Conservation (phyloP, 1,140 invertebrate species). For the Drosophila ohnishii region DNA sequence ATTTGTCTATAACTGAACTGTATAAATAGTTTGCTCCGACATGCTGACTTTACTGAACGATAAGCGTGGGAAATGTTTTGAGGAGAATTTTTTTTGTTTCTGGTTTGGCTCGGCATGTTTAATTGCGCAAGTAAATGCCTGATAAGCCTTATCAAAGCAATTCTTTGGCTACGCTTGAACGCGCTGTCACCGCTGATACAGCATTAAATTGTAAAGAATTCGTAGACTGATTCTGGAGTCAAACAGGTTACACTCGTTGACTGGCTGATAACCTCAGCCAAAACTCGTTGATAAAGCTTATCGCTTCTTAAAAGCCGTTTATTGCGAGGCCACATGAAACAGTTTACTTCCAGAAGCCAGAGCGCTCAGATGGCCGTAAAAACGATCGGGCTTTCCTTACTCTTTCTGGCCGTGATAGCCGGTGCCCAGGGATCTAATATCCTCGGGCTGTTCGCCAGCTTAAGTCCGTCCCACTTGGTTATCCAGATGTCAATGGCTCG, state of each 20-base stretch:
- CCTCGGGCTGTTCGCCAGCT: constrained; percentile 64
- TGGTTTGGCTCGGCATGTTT: not conserved
- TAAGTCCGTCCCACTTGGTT: constrained; percentile 73
- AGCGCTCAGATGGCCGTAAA: constrained; percentile 22
- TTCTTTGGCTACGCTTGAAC: not conserved
- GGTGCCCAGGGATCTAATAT: constrained; percentile 58
- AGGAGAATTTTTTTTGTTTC: no score
- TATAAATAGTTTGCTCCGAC: not conserved
- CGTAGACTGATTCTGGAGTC: not conserved
- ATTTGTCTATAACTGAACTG: constrained; percentile 86
- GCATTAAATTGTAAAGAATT: not conserved
- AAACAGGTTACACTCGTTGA: not conserved
- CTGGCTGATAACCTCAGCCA: not conserved
- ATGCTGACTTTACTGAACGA: not conserved
- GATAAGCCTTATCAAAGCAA: not conserved
- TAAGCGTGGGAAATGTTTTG: constrained; percentile 31
- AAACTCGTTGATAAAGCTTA: constrained; percentile 24
- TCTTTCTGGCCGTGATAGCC: constrained; percentile 22
- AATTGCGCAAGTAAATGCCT: not conserved
- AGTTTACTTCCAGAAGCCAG: constrained; percentile 22
- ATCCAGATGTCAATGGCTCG: constrained; percentile 68
- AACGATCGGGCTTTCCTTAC: not conserved
- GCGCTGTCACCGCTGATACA: not conserved
- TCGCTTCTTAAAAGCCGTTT: not conserved
- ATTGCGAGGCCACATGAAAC: not conserved